A percentile compares a stretch with the other conserved stretches of the same genome.
Conservation (phyloP, 1,140 invertebrate genomes). For the Sinonovacula constricta region DNA sequence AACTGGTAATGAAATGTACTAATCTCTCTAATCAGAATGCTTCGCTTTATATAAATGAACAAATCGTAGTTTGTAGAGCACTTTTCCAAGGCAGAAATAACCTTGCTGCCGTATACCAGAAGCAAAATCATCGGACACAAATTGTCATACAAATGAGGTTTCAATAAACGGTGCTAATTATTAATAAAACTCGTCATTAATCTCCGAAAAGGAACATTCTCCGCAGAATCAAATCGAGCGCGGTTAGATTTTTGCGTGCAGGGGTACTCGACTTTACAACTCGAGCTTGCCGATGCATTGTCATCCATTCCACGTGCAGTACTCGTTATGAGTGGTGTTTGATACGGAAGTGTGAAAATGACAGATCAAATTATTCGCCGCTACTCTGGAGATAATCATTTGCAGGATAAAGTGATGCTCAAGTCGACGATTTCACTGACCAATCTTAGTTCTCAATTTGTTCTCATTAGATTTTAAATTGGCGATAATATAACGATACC, state of each 20-base stretch:
- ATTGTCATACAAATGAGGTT: constrained; percentile 25
- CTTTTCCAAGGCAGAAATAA: too few relatives aligned
- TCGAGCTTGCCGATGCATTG: neutral
- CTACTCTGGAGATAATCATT: constrained; percentile 50
- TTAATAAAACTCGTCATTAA: constrained; percentile 15
- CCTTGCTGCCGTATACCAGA: too few relatives aligned
- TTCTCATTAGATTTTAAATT: constrained; percentile 56
- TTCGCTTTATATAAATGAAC: too few relatives aligned
- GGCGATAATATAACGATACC: constrained; percentile 40
- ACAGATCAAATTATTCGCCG: constrained; percentile 50
- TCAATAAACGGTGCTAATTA: constrained; percentile 22
- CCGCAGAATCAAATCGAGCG: too few relatives aligned
- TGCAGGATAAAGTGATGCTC: constrained; percentile 37
- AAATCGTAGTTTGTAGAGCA: too few relatives aligned
- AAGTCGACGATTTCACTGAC: neutral
- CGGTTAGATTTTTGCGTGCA: too few relatives aligned
- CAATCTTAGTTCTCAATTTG: constrained; percentile 46
- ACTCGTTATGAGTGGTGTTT: constrained; percentile 37
- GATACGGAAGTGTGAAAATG: constrained; percentile 29
- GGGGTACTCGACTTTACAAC: neutral
- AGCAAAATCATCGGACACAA: too few relatives aligned
- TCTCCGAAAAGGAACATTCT: neutral
- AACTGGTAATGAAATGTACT: too few relatives aligned
- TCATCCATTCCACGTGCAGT: neutral
- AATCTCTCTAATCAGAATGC: too few relatives aligned